Percentiles rank a stretch among this genome's conserved stretches.
phyloP scores from a whole-genome alignment of 1,140 invertebrate species.

The Drosophila persimilis region DNA sequence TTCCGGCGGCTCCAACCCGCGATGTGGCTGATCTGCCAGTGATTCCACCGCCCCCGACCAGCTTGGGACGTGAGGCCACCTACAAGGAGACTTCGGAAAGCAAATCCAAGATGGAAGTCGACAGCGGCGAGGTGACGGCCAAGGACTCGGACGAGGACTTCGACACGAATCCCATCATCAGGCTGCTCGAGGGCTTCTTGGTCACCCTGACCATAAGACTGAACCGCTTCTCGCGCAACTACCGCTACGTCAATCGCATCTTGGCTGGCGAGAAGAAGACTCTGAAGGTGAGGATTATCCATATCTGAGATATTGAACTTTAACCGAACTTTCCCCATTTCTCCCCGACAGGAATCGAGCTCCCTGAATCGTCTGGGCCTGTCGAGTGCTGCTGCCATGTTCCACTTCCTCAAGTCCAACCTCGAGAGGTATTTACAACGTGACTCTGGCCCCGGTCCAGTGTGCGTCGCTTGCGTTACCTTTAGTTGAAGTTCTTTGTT shows the following conservation, averaged over 20 bases:
- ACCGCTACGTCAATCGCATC: slow-evolving; percentile 94
- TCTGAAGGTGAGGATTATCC: slow-evolving; percentile 87
- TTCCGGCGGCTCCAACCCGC: slow-evolving; percentile 22
- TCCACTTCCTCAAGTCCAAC: slow-evolving; percentile 74
- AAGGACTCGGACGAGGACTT: slow-evolving; percentile 78
- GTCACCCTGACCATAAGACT: slow-evolving; percentile 94
- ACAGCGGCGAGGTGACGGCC: slow-evolving; percentile 71
- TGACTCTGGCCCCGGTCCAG: slow-evolving; percentile 29
- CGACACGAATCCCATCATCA: slow-evolving; percentile 77
- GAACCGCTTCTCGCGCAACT: slow-evolving; percentile 95
- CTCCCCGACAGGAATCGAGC: slow-evolving; percentile 56
- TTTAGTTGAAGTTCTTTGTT: slow-evolving; percentile 24
- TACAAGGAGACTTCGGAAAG: slow-evolving; percentile 72
- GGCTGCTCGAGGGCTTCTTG: slow-evolving; percentile 87
- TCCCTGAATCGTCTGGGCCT: slow-evolving; percentile 67
- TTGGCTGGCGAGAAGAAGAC: slow-evolving; percentile 91
- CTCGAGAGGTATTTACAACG: slow-evolving; percentile 75
- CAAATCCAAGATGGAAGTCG: slow-evolving; percentile 74
- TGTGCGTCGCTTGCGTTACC: slow-evolving; percentile 69
- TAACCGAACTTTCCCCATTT: background rate
- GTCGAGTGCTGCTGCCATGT: slow-evolving; percentile 73
- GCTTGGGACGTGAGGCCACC: slow-evolving; percentile 36
- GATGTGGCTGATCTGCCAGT: slow-evolving; percentile 63
- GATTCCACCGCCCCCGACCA: slow-evolving; percentile 36
- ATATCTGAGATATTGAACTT: background rate